Evolutionary conservation across 2,797 vertebrate species (phyloP).

Genomic region (Hippocampus kuda): DNA sequence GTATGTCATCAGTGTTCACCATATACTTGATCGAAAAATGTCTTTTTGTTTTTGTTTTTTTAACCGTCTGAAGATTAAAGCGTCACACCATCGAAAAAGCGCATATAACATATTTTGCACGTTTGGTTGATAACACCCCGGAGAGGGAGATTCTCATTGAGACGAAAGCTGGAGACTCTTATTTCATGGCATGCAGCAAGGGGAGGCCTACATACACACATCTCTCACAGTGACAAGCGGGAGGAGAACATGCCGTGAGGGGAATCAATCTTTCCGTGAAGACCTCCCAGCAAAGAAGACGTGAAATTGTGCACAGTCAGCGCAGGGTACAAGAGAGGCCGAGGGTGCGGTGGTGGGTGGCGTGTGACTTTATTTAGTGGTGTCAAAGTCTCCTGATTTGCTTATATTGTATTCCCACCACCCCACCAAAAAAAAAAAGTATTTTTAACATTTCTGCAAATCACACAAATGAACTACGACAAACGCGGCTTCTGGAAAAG

Average conservation of each 20-base stretch:
- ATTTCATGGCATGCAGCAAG: conserved; percentile 30
- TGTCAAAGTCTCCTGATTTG: neutral
- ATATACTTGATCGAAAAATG: no score
- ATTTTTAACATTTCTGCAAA: neutral
- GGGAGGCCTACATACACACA: conserved; percentile 35
- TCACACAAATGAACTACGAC: conserved; percentile 1
- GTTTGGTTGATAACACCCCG: neutral
- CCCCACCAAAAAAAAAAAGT: neutral
- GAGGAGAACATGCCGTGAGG: conserved; percentile 22
- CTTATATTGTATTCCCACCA: neutral
- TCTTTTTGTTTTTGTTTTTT: neutral
- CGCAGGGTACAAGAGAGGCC: neutral
- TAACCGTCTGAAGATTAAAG: conserved; percentile 11
- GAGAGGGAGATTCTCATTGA: conserved; percentile 11
- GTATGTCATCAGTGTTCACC: no score
- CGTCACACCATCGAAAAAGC: neutral
- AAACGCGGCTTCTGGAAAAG: conserved; percentile 8
- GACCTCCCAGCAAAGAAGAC: conserved; percentile 17
- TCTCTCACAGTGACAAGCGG: conserved; percentile 42
- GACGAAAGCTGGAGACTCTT: conserved; percentile 15
- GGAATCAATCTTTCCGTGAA: conserved; percentile 40
- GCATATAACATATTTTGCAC: neutral
- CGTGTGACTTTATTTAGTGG: neutral
- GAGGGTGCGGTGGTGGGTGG: neutral
- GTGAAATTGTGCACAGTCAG: conserved; percentile 12